Conservation (phyloP, 2,888 invertebrate species). For the Rhabditoides inermis region DNA sequence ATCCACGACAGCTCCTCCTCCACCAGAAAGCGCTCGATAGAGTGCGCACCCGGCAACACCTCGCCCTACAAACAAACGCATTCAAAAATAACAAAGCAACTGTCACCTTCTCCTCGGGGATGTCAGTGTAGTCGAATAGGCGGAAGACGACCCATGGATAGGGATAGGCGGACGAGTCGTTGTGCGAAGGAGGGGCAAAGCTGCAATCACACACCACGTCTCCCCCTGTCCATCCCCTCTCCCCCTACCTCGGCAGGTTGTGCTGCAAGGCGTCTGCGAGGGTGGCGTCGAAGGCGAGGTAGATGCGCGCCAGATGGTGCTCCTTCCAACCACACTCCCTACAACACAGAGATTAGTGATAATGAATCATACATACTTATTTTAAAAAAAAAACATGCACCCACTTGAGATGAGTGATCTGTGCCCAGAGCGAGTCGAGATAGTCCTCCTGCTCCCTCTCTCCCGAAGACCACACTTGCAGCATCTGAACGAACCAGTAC, state of each 20-base stretch:
- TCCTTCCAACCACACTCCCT: conserved; percentile 78
- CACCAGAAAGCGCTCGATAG: conserved; percentile 91
- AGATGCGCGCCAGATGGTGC: conserved; percentile 65
- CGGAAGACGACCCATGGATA: conserved; percentile 85
- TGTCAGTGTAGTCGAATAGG: conserved; percentile 96
- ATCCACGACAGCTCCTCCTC: conserved; percentile 93
- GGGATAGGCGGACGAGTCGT: conserved; percentile 79
- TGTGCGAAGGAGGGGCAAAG: conserved; percentile 84
- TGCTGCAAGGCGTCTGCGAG: conserved; percentile 92
- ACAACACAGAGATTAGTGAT: too few species aligned
- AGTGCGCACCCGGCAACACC: conserved; percentile 81
- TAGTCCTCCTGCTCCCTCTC: conserved; percentile 89
- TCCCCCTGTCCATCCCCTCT: neutral
- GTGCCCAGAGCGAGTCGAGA: conserved; percentile 90
- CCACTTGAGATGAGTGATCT: conserved; percentile 69
- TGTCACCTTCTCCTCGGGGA: conserved; percentile 65
- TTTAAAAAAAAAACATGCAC: neutral
- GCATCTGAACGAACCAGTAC: conserved; percentile 61
- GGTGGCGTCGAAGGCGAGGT: conserved; percentile 86
- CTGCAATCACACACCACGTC: conserved; percentile 51
- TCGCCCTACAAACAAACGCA: conserved; percentile 52
- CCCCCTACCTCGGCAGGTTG: conserved; percentile 63
- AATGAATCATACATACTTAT: conserved; percentile 60
- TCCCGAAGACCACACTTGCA: conserved; percentile 65
- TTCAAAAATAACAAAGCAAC: neutral